These are phyloP conservation scores for Erythrolamprus reginae DNA, from an alignment of 2,113 vertebrate species.

Conservation along the genomic window DNA sequence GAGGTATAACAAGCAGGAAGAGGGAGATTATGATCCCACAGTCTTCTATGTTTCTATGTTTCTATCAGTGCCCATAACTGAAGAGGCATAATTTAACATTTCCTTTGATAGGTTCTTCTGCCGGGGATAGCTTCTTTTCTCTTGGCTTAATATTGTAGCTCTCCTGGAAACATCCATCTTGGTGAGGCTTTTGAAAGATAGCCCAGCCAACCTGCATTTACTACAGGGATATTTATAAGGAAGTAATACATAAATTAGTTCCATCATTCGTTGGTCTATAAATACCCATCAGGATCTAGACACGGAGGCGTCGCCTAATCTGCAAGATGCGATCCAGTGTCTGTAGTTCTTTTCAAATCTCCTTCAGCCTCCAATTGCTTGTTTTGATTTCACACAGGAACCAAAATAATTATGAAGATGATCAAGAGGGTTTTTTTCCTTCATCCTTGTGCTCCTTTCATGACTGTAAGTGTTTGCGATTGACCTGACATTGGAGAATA, in stretches of 20 bases:
- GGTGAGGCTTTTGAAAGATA: slow-evolving; percentile 12
- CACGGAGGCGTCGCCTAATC: not conserved
- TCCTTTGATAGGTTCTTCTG: slow-evolving; percentile 32
- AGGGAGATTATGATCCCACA: too few species aligned
- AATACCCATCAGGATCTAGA: slow-evolving; percentile 6
- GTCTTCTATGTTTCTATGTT: too few species aligned
- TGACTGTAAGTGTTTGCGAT: not conserved
- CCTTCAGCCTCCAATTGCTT: not conserved
- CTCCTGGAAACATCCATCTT: slow-evolving; percentile 21
- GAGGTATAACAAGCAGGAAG: too few species aligned
- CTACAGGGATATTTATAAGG: slow-evolving; percentile 29
- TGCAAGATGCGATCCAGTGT: not conserved
- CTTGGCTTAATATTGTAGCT: slow-evolving; percentile 30
- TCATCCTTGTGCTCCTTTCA: not conserved
- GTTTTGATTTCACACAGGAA: not conserved
- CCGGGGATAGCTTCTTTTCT: slow-evolving; percentile 29
- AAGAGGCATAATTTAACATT: slow-evolving; percentile 37
- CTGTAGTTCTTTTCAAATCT: not conserved
- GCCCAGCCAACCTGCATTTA: slow-evolving; percentile 23
- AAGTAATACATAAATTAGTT: slow-evolving; percentile 33
- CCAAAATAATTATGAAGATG: not conserved
- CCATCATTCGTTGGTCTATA: slow-evolving; percentile 23
- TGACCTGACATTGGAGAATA: not conserved
- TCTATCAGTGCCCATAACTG: slow-evolving; percentile 28
- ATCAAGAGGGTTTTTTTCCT: not conserved